These are phyloP conservation scores for Cephus rjabovi DNA, from an alignment of 2,888 invertebrate genomes.

Conservation along the genomic window DNA sequence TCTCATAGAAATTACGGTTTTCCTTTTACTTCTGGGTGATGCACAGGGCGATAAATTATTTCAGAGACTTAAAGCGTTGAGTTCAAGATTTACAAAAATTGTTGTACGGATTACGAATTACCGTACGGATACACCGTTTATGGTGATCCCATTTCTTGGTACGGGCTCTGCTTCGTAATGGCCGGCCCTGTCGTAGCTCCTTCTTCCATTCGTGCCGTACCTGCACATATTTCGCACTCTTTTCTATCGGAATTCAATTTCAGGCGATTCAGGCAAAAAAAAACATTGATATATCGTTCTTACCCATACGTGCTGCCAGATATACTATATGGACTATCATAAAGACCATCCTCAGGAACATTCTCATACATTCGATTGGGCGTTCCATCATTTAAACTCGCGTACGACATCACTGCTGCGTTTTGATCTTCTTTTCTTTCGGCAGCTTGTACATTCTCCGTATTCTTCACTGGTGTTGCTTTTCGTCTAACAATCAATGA, in stretches of 20 bases:
- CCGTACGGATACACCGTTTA: constrained; percentile 89
- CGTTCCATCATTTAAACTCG: constrained; percentile 81
- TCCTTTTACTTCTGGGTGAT: not conserved
- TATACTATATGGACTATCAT: constrained; percentile 64
- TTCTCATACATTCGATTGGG: constrained; percentile 68
- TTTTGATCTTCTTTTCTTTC: constrained; percentile 88
- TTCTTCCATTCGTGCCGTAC: constrained; percentile 52
- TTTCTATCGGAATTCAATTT: not conserved
- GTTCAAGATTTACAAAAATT: not conserved
- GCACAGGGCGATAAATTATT: not conserved
- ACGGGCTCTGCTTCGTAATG: constrained; percentile 77
- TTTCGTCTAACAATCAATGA: constrained; percentile 73
- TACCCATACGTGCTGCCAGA: constrained; percentile 60
- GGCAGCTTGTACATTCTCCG: constrained; percentile 88
- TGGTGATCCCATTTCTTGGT: constrained; percentile 79
- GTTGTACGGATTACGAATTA: constrained; percentile 60
- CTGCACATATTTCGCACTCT: constrained; percentile 32
- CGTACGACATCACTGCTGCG: constrained; percentile 90
- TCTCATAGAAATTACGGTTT: not conserved
- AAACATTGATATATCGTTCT: constrained; percentile 7
- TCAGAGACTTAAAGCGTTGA: not conserved
- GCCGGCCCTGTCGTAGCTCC: constrained; percentile 59
- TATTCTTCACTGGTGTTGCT: constrained; percentile 88
- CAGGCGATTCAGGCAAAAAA: not conserved
- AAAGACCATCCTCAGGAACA: constrained; percentile 66